Conservation (phyloP, 2,888 invertebrate genomes). For the Mechanitis mazaeus region DNA sequence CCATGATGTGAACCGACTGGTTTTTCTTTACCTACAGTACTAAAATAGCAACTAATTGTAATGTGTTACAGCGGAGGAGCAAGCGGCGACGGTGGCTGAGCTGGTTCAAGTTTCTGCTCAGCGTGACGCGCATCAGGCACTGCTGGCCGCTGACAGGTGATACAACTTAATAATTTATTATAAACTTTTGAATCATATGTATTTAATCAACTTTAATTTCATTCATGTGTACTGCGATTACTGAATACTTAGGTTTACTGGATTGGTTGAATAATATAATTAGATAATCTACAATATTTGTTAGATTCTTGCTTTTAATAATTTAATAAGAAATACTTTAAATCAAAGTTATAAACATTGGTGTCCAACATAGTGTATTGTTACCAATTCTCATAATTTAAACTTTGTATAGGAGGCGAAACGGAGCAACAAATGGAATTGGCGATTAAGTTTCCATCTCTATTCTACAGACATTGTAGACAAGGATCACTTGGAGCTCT, state of each 20-base stretch:
- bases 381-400: no score
- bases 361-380: no score
- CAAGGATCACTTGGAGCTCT: neutral
- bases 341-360: no score
- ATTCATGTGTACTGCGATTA: no score
- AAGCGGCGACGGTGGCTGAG: slow-evolving; percentile 66
- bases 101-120: slow-evolving; percentile 63
- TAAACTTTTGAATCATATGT: no score
- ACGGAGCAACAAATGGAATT: slow-evolving; percentile 41
- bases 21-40: neutral
- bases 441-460: slow-evolving; percentile 34
- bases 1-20: no score
- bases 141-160: slow-evolving; percentile 61
- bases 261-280: no score
- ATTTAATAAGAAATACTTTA: no score
- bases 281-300: no score
- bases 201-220: no score
- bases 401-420: slow-evolving; percentile 46
- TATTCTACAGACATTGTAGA: neutral
- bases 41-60: neutral
- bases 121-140: slow-evolving; percentile 59
- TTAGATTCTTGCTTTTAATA: no score
- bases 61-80: slow-evolving; percentile 56
- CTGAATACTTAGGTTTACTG: no score
- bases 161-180: neutral